These are phyloP conservation scores for Heliopora coerulea DNA, from an alignment of 92 coral and sea anemone species.

Conservation along the genomic window DNA sequence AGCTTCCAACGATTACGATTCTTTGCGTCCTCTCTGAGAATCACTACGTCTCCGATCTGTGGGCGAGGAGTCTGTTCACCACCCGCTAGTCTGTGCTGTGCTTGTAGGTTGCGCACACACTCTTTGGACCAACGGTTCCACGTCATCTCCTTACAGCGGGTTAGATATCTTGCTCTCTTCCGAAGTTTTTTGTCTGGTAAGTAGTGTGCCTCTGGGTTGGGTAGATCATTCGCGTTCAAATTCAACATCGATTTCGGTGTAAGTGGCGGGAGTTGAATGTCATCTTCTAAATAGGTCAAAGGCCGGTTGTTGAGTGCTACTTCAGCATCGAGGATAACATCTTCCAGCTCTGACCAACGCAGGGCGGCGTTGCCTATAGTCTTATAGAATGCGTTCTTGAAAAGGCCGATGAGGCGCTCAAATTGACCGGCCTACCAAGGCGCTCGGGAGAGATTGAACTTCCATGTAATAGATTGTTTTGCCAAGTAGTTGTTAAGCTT, in stretches of 20 bases:
- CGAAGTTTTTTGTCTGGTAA: background rate
- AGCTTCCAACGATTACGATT: conserved; percentile 36
- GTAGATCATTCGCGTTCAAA: conserved; percentile 27
- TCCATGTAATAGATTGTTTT: conserved; percentile 9
- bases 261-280: conserved; percentile 8
- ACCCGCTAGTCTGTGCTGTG: conserved; percentile 29
- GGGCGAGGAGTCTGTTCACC: conserved; percentile 25
- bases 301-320: conserved; percentile 1
- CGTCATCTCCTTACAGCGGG: no score
- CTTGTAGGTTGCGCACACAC: conserved; percentile 30
- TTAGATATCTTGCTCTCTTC: no score
- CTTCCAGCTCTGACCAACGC: conserved; percentile 30
- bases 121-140: conserved; percentile 31
- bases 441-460: background rate
- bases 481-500: background rate
- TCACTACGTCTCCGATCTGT: conserved; percentile 15
- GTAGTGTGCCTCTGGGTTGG: background rate
- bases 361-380: conserved; percentile 21
- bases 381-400: conserved; percentile 11
- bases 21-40: conserved; percentile 25
- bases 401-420: conserved; percentile 28
- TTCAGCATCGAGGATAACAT: conserved; percentile 21
- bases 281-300: conserved; percentile 5
- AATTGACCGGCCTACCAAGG: conserved; percentile 29
- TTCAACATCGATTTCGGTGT: conserved; percentile 43